These are phyloP conservation scores for Calephelis virginiensis DNA, from an alignment of 1,140 invertebrate species.

Conservation along the genomic window DNA sequence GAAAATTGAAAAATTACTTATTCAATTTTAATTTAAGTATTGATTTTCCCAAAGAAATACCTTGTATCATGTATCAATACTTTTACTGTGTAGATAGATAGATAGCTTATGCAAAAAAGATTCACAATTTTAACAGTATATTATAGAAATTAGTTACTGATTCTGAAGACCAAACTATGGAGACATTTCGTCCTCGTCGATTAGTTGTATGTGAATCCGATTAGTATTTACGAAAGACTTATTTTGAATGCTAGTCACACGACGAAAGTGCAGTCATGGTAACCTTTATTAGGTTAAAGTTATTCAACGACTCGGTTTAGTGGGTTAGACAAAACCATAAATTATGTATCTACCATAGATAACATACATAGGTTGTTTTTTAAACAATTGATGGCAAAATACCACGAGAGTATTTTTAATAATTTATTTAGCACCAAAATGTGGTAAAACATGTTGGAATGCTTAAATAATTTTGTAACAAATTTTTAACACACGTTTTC, in stretches of 20 bases:
- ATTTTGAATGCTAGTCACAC: neutral
- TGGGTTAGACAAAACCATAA: neutral
- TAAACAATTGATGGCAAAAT: neutral
- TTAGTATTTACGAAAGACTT: slow-evolving; percentile 3
- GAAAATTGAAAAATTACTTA: no score
- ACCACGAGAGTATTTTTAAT: no score
- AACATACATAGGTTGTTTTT: neutral
- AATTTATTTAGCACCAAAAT: no score
- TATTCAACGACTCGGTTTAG: slow-evolving; percentile 3
- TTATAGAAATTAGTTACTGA: neutral
- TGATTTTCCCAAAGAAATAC: no score
- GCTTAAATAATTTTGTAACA: no score
- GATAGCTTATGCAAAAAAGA: no score
- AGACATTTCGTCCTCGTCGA: neutral
- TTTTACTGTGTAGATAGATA: no score
- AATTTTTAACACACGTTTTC: no score
- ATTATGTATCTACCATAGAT: neutral
- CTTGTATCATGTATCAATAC: no score
- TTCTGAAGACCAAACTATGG: neutral
- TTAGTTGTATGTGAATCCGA: neutral
- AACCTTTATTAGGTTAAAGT: neutral
- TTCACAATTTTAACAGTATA: neutral
- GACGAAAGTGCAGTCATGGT: neutral
- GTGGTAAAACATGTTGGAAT: no score
- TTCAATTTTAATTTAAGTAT: no score